A percentile compares a stretch with the other conserved stretches of the same genome.
Conservation (phyloP, 2,888 invertebrate species). For the Oegoconia quadripuncta region DNA sequence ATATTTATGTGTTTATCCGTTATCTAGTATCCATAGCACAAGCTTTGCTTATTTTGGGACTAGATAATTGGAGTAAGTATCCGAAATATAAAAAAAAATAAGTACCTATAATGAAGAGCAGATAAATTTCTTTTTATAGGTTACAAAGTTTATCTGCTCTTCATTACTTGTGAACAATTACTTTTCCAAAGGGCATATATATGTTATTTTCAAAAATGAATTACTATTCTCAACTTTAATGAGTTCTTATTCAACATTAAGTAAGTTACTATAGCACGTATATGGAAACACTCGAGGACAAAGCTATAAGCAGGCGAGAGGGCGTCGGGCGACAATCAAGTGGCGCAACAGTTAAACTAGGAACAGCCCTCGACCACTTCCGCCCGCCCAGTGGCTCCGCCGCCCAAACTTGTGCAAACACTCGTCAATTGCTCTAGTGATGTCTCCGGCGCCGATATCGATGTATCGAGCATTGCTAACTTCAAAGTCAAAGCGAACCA, state of each 20-base stretch:
- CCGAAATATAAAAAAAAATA: too few species aligned
- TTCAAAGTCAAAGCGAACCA: constrained; percentile 5
- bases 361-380: constrained; percentile 68
- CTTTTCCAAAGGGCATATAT: too few species aligned
- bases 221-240: neutral
- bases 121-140: too few species aligned
- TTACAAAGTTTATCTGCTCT: too few species aligned
- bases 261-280: neutral
- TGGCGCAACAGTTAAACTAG: constrained; percentile 73
- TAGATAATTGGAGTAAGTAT: too few species aligned
- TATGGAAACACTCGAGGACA: neutral
- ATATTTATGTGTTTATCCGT: too few species aligned
- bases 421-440: constrained; percentile 65
- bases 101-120: too few species aligned
- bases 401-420: constrained; percentile 72
- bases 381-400: constrained; percentile 54
- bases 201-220: neutral
- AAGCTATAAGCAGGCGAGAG: constrained; percentile 10
- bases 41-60: too few species aligned
- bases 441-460: constrained; percentile 21
- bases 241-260: neutral
- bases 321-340: constrained; percentile 52
- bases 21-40: too few species aligned
- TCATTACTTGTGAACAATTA: too few species aligned
- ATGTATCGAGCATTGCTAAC: too few species aligned